Conservation (phyloP, 2,888 invertebrate genomes). For the Heliconius aoede region DNA sequence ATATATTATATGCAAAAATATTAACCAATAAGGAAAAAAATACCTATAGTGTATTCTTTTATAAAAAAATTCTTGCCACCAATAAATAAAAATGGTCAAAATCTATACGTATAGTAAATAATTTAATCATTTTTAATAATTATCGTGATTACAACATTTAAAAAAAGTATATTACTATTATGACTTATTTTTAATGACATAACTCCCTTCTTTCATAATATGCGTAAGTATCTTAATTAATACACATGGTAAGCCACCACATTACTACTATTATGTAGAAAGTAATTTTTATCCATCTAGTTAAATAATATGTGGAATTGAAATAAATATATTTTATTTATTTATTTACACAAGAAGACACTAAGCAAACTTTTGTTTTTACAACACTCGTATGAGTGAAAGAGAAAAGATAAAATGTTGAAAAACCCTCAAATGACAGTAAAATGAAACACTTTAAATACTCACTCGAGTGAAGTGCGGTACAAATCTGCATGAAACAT, state of each 20-base stretch:
- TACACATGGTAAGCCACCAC: no score
- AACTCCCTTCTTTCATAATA: no score
- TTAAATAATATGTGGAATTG: no score
- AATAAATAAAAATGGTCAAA: not conserved
- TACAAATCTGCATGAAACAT: constrained; percentile 25
- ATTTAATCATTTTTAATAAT: not conserved
- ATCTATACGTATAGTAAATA: not conserved
- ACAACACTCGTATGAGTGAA: no score
- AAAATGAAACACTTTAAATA: constrained; percentile 19
- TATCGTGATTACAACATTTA: not conserved
- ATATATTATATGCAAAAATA: not conserved
- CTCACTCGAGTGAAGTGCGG: not conserved
- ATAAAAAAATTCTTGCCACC: not conserved
- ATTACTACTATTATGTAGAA: no score
- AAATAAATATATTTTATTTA: no score
- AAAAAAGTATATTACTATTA: not conserved
- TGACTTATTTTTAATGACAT: no score
- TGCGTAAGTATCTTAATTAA: no score
- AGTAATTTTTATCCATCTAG: no score
- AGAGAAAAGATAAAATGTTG: no score
- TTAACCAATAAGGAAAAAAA: not conserved
- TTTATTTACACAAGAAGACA: not conserved
- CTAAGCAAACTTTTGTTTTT: not conserved
- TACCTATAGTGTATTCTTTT: not conserved
- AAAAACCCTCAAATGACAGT: constrained; percentile 1